A percentile compares a stretch with the other conserved stretches of the same genome.
Evolutionary conservation across 2,797 vertebrate species (phyloP).

Genomic region (Cyprinella venusta): DNA sequence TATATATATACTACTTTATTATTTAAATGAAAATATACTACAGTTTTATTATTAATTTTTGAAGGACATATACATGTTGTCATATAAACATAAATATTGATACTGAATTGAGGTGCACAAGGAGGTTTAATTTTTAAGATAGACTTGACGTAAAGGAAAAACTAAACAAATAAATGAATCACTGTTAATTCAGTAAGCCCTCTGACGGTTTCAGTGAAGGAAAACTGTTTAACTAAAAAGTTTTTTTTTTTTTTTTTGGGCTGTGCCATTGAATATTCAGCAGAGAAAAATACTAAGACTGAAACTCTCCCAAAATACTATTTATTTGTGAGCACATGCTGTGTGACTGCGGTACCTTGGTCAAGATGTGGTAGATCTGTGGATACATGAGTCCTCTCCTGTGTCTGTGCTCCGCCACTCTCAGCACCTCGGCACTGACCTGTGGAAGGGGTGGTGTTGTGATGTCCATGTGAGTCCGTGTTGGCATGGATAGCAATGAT

Average conservation of each 20-base stretch:
- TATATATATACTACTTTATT: too few relatives aligned
- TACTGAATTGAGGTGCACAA: background rate
- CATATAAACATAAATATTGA: background rate
- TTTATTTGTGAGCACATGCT: background rate
- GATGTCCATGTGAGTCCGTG: constrained; percentile 92
- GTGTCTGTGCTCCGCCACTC: constrained; percentile 92
- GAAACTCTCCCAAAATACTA: background rate
- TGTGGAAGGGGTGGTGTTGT: constrained; percentile 91
- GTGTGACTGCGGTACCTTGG: constrained; percentile 76
- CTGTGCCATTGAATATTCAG: background rate
- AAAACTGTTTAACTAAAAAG: background rate
- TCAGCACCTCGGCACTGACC: constrained; percentile 88
- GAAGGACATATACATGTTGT: background rate
- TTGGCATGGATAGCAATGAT: constrained; percentile 92
- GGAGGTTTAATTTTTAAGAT: background rate
- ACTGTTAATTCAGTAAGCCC: background rate
- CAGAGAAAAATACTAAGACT: background rate
- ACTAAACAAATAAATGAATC: background rate
- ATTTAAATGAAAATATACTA: background rate
- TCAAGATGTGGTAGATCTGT: constrained; percentile 92
- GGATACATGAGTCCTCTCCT: constrained; percentile 92
- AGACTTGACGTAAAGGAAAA: background rate
- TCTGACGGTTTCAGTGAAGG: background rate
- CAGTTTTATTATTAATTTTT: background rate
- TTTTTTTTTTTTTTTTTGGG: background rate